Conservation (phyloP, 2,888 invertebrate genomes). For the Polyommatus icarus region DNA sequence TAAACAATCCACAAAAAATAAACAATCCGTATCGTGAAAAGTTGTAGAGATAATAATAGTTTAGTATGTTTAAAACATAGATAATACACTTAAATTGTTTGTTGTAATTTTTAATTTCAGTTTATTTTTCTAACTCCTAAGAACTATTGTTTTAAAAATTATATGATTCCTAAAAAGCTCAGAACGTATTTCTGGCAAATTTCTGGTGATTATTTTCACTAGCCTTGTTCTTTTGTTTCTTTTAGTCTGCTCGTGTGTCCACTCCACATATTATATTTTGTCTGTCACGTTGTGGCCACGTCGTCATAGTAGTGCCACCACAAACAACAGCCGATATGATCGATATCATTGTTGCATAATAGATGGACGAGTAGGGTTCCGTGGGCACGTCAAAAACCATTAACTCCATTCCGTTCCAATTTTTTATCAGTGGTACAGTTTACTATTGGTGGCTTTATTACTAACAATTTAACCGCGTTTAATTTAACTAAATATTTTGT, state of each 20-base stretch:
- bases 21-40: background rate
- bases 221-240: background rate
- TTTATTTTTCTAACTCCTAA: too few relatives aligned
- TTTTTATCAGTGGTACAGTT: too few relatives aligned
- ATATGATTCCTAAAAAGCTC: too few relatives aligned
- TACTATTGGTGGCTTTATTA: too few relatives aligned
- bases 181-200: too few relatives aligned
- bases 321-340: background rate
- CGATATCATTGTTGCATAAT: constrained; percentile 18
- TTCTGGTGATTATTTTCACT: background rate
- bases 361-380: background rate
- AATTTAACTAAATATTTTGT: background rate
- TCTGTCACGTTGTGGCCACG: background rate
- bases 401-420: background rate
- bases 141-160: too few relatives aligned
- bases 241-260: background rate
- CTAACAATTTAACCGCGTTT: too few relatives aligned
- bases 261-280: background rate
- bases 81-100: too few relatives aligned
- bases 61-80: background rate
- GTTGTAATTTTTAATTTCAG: too few relatives aligned
- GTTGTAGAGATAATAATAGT: background rate
- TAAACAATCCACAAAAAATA: background rate
- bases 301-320: background rate
- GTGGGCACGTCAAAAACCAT: background rate